These are phyloP conservation scores for Orussus abietinus DNA, from an alignment of 1,140 invertebrate genomes.

Conservation along the genomic window DNA sequence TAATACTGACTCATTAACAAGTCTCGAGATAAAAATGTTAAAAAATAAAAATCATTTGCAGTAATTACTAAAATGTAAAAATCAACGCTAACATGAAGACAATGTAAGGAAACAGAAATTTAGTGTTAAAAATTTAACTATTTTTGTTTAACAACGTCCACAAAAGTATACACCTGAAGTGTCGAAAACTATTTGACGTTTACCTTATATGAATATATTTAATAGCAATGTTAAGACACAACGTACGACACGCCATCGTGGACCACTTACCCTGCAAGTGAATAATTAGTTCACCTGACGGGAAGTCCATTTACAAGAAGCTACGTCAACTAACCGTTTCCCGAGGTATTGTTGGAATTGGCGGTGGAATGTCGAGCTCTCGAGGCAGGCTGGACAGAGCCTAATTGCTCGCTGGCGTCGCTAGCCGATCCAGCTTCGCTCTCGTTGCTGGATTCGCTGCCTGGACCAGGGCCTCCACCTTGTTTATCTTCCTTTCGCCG, in stretches of 20 bases:
- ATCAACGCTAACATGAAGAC: too few relatives aligned
- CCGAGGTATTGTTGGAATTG: constrained; percentile 47
- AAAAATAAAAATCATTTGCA: too few relatives aligned
- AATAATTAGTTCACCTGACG: constrained; percentile 34
- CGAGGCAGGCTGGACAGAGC: constrained; percentile 37
- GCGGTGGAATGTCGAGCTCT: constrained; percentile 35
- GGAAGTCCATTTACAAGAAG: constrained; percentile 32
- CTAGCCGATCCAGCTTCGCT: constrained; percentile 48
- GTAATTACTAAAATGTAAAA: too few relatives aligned
- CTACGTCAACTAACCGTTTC: constrained; percentile 50
- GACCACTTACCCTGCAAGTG: constrained; percentile 37
- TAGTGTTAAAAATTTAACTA: neutral
- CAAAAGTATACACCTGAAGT: neutral
- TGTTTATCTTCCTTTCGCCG: constrained; percentile 48
- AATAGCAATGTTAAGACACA: too few relatives aligned
- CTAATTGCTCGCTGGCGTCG: constrained; percentile 45
- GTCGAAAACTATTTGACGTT: neutral
- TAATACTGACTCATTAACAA: too few relatives aligned
- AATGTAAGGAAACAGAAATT: constrained; percentile 10
- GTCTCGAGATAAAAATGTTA: too few relatives aligned
- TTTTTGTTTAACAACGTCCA: neutral
- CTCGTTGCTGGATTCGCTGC: constrained; percentile 50
- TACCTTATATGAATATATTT: too few relatives aligned
- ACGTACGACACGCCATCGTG: constrained; percentile 23
- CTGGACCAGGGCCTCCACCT: constrained; percentile 26